Conservation (phyloP, 2,113 vertebrate genomes). For the Macrotis lagotis region DNA sequence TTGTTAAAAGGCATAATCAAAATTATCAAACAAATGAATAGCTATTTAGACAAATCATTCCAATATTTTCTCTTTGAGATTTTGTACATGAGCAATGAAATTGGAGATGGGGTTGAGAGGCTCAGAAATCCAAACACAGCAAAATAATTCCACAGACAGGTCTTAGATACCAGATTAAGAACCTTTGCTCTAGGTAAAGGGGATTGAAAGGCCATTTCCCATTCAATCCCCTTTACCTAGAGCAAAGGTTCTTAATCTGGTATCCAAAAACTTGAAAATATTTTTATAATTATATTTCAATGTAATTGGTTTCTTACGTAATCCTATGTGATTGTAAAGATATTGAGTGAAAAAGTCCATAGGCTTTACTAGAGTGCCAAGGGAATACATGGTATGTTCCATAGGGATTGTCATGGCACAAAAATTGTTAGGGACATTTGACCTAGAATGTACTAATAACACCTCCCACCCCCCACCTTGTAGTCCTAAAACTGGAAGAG, state of each 20-base stretch:
- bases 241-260: background rate
- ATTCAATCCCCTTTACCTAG: background rate
- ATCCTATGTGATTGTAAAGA: background rate
- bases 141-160: background rate
- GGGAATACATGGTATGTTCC: background rate
- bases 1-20: background rate
- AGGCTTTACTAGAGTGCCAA: background rate
- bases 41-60: background rate
- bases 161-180: too few relatives aligned
- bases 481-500: background rate
- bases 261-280: background rate
- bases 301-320: background rate
- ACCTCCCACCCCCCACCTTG: background rate
- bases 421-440: background rate
- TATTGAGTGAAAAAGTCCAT: background rate
- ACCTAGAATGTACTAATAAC: background rate
- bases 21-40: background rate
- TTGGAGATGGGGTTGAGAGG: background rate
- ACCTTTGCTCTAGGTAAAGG: too few relatives aligned
- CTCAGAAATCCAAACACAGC: background rate
- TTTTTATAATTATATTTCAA: background rate
- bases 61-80: conserved; percentile 56
- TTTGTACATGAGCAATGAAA: background rate
- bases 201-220: background rate
- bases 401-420: background rate